Evolutionary conservation across 2,888 invertebrate species (phyloP), one percentile per base, ranked within the genome.

Genomic region (Ochropleura plecta): DNA sequence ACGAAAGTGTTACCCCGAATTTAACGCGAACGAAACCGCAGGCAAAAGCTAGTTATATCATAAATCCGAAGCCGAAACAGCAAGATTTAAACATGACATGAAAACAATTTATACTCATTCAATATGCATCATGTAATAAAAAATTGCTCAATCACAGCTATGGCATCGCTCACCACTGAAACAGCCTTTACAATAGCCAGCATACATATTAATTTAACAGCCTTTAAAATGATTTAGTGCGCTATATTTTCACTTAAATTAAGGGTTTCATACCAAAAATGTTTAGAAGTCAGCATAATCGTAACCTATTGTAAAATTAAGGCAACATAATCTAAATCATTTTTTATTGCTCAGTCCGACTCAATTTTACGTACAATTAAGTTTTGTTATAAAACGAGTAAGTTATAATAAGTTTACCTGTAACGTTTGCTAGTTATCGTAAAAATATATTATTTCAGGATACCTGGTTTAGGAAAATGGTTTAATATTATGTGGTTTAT

Each of bases 191-290:
- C 80, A 88, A 83, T 86, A 81, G 83, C 80, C 3, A 82, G 79
- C 87, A 91, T 92, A 90, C 90, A 92, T 92, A 91, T 92, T 92
- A 91, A 92, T 91, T 89, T 88, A 91, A 88, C 88, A 88, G 88
- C 90, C 83, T 82, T 83, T 91, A 89, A 90, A 91, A 92, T 92
- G 91, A 92, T 90, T 91, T 90, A 91, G 85, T 71, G 83, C 84
- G 86, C 85, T 82, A 89, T 89, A 89, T 91, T 91, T 91, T 90
- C 89, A 83, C 88, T 90, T 87, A 88, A 89, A 91, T 87, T 86
- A 87, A 87, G 82, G 88, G 79, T 83, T 86, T 73, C 79, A 40
- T 69, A 78, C 75, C 63, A 75, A 87, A n/a, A 87, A 82, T 81
- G 81, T 85, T 87, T 85, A 76, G 74, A 78, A 79, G 72, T 86